A percentile compares a stretch with the other conserved stretches of the same genome.
Conservation (phyloP, 2,797 vertebrate species). For the Lepus oiostolus region DNA sequence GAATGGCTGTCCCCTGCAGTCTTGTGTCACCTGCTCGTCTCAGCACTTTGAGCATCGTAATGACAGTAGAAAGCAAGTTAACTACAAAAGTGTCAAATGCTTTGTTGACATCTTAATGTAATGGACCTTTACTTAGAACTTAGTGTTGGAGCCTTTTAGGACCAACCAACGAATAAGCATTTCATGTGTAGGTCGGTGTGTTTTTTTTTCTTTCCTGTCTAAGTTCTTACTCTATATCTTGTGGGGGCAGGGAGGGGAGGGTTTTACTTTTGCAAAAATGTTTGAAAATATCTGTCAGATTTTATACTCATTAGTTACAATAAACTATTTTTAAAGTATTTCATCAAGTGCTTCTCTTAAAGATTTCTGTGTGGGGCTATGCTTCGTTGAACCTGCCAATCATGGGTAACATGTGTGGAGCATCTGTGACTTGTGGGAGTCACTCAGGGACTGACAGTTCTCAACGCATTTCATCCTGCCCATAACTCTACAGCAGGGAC, state of each 20-base stretch:
- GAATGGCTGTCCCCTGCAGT: conserved; percentile 47
- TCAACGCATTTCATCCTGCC: background rate
- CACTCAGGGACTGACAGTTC: background rate
- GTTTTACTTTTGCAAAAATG: conserved; percentile 80
- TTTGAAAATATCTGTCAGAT: conserved; percentile 86
- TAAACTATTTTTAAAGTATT: conserved; percentile 90
- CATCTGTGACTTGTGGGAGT: background rate
- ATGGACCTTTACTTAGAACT: conserved; percentile 64
- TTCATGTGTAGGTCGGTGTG: conserved; percentile 73
- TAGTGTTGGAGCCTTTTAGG: conserved; percentile 56
- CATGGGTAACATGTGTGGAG: conserved; percentile 23
- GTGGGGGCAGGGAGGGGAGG: conserved; percentile 31
- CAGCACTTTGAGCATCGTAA: conserved; percentile 41
- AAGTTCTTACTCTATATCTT: conserved; percentile 73
- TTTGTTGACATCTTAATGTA: conserved; percentile 64
- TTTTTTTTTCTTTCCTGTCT: conserved; percentile 59
- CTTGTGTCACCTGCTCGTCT: conserved; percentile 31
- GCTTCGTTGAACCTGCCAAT: conserved; percentile 25
- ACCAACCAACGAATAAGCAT: conserved; percentile 68
- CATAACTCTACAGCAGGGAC: background rate
- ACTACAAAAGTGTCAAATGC: conserved; percentile 24
- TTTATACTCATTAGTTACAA: conserved; percentile 88
- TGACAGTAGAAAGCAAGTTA: conserved; percentile 59
- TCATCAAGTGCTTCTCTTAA: conserved; percentile 81
- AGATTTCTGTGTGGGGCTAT: conserved; percentile 60